Percentiles rank a stretch among this genome's conserved stretches.
These are phyloP conservation scores for Agrypnia vestita DNA, from an alignment of 1,140 invertebrate species.

Conservation along the genomic window DNA sequence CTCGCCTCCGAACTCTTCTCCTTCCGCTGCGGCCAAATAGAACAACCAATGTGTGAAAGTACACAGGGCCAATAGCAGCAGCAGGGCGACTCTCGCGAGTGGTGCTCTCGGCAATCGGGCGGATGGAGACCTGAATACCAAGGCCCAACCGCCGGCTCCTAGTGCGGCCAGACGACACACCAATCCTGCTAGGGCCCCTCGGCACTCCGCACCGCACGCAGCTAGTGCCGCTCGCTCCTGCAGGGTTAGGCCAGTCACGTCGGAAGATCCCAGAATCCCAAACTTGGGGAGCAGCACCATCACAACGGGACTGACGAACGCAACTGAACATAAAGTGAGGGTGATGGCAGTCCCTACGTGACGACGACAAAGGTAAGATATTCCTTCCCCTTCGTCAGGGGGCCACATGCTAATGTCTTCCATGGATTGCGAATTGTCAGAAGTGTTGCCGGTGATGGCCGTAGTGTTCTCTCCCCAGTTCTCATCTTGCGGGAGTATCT, in stretches of 20 bases:
- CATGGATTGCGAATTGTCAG: constrained; percentile 93
- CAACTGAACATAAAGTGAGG: constrained; percentile 83
- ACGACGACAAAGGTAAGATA: constrained; percentile 84
- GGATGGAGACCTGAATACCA: constrained; percentile 82
- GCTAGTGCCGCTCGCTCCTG: constrained; percentile 52
- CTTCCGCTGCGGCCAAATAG: constrained; percentile 89
- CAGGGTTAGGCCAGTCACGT: constrained; percentile 36
- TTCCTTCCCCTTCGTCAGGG: constrained; percentile 80
- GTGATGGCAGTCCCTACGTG: constrained; percentile 86
- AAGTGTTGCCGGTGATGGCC: constrained; percentile 96
- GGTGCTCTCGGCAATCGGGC: constrained; percentile 96
- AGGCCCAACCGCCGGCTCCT: constrained; percentile 94
- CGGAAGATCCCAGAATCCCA: constrained; percentile 76
- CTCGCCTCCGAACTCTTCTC: constrained; percentile 81
- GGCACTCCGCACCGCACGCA: constrained; percentile 76
- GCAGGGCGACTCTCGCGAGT: constrained; percentile 89
- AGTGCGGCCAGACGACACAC: constrained; percentile 94
- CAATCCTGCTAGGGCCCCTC: constrained; percentile 91
- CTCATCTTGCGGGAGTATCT: constrained; percentile 95
- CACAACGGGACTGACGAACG: constrained; percentile 92
- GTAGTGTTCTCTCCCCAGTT: constrained; percentile 99
- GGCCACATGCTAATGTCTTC: constrained; percentile 91
- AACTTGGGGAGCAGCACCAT: constrained; percentile 96
- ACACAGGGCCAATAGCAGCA: constrained; percentile 92
- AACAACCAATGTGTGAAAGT: constrained; percentile 98